Percentiles rank a stretch among this genome's conserved stretches.
Evolutionary conservation across 2,797 vertebrate genomes (phyloP).

Genomic region (Melanotaenia maccullochi): DNA sequence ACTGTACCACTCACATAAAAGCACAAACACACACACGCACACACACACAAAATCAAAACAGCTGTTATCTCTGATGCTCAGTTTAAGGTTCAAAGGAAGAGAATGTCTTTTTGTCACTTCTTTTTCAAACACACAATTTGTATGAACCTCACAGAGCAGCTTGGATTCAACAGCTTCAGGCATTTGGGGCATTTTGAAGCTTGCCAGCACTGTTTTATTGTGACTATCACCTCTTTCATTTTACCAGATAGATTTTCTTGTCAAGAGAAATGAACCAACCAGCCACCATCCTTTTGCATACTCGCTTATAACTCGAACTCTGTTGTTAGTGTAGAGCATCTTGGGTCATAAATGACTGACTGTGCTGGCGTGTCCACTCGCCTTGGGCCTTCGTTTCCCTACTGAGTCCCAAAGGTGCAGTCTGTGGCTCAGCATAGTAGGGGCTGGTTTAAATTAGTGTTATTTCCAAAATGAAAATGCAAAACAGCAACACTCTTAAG

Average conservation of each 20-base stretch:
- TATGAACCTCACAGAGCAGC: not conserved
- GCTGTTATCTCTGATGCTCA: constrained; percentile 29
- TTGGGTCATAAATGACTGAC: constrained; percentile 16
- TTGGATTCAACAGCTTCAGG: not conserved
- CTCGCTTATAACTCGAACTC: not conserved
- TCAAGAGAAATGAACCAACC: not conserved
- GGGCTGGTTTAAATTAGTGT: not conserved
- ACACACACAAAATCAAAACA: constrained; percentile 1
- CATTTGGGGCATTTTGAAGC: not conserved
- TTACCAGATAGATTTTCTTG: not conserved
- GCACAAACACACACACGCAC: constrained; percentile 1
- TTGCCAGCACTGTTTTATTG: not conserved
- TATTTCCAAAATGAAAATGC: constrained; percentile 22
- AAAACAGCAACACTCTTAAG: constrained; percentile 31
- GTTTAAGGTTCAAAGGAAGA: constrained; percentile 32
- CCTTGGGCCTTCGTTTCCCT: constrained; percentile 2
- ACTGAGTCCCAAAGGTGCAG: constrained; percentile 11
- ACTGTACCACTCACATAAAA: constrained; percentile 50
- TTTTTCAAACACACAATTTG: constrained; percentile 7
- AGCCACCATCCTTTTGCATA: not conserved
- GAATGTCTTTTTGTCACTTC: not conserved
- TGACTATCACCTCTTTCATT: not conserved
- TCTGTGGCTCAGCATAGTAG: not conserved
- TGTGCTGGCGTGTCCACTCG: not conserved
- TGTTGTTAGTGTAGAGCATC: not conserved